phyloP scores from a whole-genome alignment of 1,140 invertebrate genomes.

The Palaemon carinicauda region DNA sequence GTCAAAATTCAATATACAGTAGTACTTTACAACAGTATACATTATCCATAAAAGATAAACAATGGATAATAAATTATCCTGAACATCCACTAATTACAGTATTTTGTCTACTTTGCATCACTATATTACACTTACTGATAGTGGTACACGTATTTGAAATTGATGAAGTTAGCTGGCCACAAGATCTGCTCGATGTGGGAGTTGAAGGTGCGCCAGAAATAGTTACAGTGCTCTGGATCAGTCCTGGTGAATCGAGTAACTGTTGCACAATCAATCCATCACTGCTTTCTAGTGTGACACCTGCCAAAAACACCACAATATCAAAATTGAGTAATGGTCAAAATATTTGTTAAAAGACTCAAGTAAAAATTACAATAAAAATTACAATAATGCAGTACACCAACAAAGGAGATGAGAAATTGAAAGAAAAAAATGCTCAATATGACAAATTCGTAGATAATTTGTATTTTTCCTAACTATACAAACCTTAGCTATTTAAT shows the following conservation, averaged over 20 bases:
- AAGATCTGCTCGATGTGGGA: neutral
- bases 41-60: too few relatives aligned
- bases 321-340: neutral
- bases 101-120: neutral
- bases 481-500: too few relatives aligned
- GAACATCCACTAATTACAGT: too few relatives aligned
- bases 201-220: neutral
- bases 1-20: too few relatives aligned
- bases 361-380: too few relatives aligned
- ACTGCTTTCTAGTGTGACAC: slow-evolving; percentile 25
- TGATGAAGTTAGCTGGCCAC: neutral
- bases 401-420: too few relatives aligned
- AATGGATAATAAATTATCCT: too few relatives aligned
- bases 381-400: too few relatives aligned
- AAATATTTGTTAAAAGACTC: neutral
- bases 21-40: too few relatives aligned
- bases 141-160: slow-evolving; percentile 17
- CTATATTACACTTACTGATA: slow-evolving; percentile 10
- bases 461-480: too few relatives aligned
- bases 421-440: too few relatives aligned
- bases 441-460: too few relatives aligned
- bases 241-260: slow-evolving; percentile 17
- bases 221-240: slow-evolving; percentile 43
- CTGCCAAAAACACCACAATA: neutral
- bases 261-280: slow-evolving; percentile 33